phyloP scores from a whole-genome alignment of 2,113 vertebrate genomes.

The Anhinga anhinga region DNA sequence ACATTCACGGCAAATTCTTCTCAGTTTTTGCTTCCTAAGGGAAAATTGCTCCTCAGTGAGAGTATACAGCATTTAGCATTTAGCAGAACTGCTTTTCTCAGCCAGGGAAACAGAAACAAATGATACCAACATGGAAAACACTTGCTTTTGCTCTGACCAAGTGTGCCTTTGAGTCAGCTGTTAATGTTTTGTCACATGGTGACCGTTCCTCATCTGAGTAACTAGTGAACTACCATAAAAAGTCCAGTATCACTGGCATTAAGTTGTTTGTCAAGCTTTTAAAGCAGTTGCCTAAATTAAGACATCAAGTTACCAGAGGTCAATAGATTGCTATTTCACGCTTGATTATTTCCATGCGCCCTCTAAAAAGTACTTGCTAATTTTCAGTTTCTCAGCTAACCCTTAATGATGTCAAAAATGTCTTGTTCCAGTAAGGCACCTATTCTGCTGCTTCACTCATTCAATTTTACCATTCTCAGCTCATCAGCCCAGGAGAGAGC shows the following conservation, averaged over 20 bases:
- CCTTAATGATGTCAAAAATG: neutral
- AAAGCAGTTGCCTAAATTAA: slow-evolving; percentile 35
- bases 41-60: neutral
- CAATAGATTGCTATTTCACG: neutral
- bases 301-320: slow-evolving; percentile 9
- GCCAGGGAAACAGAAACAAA: neutral
- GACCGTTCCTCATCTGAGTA: neutral
- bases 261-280: slow-evolving; percentile 27
- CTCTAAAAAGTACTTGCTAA: neutral
- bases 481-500: neutral
- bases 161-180: slow-evolving; percentile 12
- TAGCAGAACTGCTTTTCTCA: neutral
- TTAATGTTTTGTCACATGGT: slow-evolving; percentile 24
- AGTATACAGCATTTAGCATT: neutral
- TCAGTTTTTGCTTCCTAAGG: neutral
- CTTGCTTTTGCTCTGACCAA: slow-evolving; percentile 38
- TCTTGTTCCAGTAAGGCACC: neutral
- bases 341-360: neutral
- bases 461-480: neutral
- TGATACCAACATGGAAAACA: neutral
- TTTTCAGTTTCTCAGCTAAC: neutral
- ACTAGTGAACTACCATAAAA: neutral
- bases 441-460: neutral
- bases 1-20: neutral
- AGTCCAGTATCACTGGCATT: neutral